Conservation (phyloP, 2,888 invertebrate species). For the Malacosoma neustria region DNA sequence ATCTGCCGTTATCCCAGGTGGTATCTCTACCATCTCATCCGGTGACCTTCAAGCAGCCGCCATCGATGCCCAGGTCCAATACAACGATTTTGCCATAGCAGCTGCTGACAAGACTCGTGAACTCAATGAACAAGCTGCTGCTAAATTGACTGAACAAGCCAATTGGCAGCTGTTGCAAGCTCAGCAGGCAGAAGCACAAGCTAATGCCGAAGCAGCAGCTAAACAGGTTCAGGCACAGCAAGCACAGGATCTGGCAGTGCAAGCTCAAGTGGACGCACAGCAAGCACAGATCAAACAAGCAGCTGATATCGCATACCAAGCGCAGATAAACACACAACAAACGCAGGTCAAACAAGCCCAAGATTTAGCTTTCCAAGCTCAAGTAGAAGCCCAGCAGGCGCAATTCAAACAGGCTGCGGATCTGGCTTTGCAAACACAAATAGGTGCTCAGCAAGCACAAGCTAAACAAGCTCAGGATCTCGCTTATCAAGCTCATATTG, state of each 20-base stretch:
- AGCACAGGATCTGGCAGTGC: no score
- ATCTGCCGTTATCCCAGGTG: conserved; percentile 20
- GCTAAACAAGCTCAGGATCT: not conserved
- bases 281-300: not conserved
- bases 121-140: conserved; percentile 30
- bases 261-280: not conserved
- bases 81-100: conserved; percentile 35
- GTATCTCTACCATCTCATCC: conserved; percentile 37
- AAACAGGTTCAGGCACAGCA: no score
- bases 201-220: conserved; percentile 7
- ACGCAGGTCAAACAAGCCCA: not conserved
- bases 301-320: conserved; percentile 6
- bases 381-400: not conserved
- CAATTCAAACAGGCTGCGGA: not conserved
- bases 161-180: not conserved
- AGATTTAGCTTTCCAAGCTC: not conserved
- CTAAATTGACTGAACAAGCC: conserved; percentile 26
- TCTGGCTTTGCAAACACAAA: not conserved
- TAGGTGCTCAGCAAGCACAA: conserved; percentile 1
- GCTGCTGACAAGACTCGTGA: conserved; percentile 38
- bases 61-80: conserved; percentile 47
- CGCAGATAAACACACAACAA: no score
- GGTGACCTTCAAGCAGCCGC: conserved; percentile 58
- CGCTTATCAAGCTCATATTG: not conserved
- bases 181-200: not conserved